These are phyloP conservation scores for Brachionus asplanchnoidis DNA, from an alignment of 1,140 invertebrate genomes.

Conservation along the genomic window DNA sequence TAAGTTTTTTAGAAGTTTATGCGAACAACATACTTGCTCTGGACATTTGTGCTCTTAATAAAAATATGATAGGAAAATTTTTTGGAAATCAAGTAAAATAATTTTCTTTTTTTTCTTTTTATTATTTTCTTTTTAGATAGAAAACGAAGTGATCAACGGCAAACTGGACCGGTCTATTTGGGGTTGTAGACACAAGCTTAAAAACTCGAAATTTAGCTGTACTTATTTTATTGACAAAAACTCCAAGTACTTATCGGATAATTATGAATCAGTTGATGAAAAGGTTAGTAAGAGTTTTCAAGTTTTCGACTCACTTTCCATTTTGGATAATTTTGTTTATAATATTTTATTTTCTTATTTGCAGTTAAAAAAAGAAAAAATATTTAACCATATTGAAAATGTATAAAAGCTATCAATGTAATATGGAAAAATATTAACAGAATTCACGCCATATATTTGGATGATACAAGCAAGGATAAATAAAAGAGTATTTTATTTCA, in stretches of 20 bases:
- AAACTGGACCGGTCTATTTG: not conserved
- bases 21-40: not conserved
- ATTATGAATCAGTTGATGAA: conserved; percentile 17
- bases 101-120: not conserved
- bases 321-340: too few species aligned
- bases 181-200: conserved; percentile 34
- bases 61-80: not conserved
- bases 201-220: not conserved
- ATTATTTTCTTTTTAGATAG: not conserved
- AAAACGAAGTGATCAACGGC: not conserved
- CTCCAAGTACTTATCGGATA: not conserved
- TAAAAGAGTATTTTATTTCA: too few species aligned
- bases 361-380: too few species aligned
- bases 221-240: conserved; percentile 27
- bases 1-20: conserved; percentile 15
- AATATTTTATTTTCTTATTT: too few species aligned
- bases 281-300: too few species aligned
- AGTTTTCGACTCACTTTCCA: too few species aligned
- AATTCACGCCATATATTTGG: too few species aligned
- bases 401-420: too few species aligned
- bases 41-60: not conserved
- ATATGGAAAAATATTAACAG: too few species aligned
- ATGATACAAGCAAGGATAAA: too few species aligned
- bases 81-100: not conserved
- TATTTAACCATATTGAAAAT: too few species aligned